Evolutionary conservation across 1,140 invertebrate species (phyloP).

Genomic region (Macrobrachium nipponense): DNA sequence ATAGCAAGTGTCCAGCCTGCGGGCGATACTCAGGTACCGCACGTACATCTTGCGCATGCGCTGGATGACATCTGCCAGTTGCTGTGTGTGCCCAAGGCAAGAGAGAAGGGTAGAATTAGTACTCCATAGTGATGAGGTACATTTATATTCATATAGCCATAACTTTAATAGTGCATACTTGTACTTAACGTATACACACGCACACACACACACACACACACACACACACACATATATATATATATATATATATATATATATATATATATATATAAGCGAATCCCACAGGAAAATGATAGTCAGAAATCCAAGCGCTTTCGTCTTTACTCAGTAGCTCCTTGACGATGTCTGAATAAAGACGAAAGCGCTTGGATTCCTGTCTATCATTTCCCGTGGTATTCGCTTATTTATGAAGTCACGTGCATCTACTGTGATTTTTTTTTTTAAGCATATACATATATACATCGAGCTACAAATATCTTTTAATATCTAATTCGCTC

Average conservation of each 20-base stretch:
- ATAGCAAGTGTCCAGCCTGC: slow-evolving; percentile 83
- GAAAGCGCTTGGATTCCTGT: too few species aligned
- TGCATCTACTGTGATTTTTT: too few species aligned
- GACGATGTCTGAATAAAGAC: too few species aligned
- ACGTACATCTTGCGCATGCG: slow-evolving; percentile 77
- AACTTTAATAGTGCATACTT: not conserved
- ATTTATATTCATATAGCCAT: not conserved
- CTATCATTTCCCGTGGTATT: too few species aligned
- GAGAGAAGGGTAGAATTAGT: not conserved
- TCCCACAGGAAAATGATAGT: too few species aligned
- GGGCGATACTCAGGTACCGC: slow-evolving; percentile 82
- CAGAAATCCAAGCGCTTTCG: too few species aligned
- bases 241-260: slow-evolving; percentile 35
- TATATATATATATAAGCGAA: slow-evolving; percentile 38
- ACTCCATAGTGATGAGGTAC: not conserved
- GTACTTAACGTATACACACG: not conserved
- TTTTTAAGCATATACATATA: too few species aligned
- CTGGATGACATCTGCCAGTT: slow-evolving; percentile 33
- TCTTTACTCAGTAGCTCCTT: too few species aligned
- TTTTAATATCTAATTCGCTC: too few species aligned
- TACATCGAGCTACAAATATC: too few species aligned
- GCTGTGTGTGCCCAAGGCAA: not conserved
- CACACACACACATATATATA: slow-evolving; percentile 1
- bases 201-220: not conserved
- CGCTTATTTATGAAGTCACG: too few species aligned